phyloP scores from a whole-genome alignment of 2,113 vertebrate species.

The Lynx canadensis region DNA sequence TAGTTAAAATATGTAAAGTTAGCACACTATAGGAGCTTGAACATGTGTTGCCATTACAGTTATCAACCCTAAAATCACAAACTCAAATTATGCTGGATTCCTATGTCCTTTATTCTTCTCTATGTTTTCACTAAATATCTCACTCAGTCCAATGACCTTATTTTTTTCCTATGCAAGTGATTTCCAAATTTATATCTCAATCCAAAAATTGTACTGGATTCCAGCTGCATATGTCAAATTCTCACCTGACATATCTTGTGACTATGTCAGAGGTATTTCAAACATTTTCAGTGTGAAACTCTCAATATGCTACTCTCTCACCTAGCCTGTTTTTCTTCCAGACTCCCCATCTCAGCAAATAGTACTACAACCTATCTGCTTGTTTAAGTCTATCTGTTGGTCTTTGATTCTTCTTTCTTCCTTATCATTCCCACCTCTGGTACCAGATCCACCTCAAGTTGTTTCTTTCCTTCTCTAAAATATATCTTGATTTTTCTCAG shows the following conservation, averaged over 20 bases:
- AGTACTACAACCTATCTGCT: background rate
- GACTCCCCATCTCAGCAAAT: background rate
- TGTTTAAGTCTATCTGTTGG: background rate
- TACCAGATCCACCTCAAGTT: background rate
- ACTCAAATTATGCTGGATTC: background rate
- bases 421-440: background rate
- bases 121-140: background rate
- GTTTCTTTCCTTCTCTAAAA: background rate
- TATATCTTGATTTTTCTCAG: background rate
- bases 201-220: background rate
- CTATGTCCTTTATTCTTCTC: background rate
- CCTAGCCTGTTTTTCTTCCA: background rate
- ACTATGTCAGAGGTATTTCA: background rate
- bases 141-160: background rate
- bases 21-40: background rate
- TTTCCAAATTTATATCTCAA: background rate
- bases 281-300: slow-evolving; percentile 23
- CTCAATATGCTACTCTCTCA: background rate
- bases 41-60: background rate
- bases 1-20: background rate
- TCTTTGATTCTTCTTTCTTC: background rate
- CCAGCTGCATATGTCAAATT: background rate
- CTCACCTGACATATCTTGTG: background rate
- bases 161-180: background rate
- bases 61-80: background rate